phyloP scores from a whole-genome alignment of 2,888 invertebrate species.

The Drosophila macrothrix region DNA sequence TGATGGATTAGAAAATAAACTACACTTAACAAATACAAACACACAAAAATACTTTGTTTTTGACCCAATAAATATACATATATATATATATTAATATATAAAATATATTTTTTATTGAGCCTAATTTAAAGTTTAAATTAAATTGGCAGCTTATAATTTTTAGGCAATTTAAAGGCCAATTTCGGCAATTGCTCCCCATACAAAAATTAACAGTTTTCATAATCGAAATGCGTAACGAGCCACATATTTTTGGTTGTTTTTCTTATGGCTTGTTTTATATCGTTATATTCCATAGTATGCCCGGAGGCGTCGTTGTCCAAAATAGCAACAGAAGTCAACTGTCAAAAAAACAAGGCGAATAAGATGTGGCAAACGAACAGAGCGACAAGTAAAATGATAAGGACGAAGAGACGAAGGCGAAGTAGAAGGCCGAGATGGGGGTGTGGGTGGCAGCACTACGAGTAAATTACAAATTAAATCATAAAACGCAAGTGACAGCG shows the following conservation, averaged over 20 bases:
- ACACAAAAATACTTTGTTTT: not conserved
- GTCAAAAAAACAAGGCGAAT: conserved; percentile 51
- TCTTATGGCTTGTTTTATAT: conserved; percentile 5
- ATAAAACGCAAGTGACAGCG: conserved; percentile 81
- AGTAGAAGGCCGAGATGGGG: not conserved
- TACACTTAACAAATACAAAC: not conserved
- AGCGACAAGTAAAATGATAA: not conserved
- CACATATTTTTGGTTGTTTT: conserved; percentile 42
- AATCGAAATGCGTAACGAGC: conserved; percentile 68
- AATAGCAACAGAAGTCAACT: conserved; percentile 75
- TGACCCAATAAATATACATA: not conserved
- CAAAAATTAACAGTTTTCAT: conserved; percentile 72
- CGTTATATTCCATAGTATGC: conserved; percentile 40
- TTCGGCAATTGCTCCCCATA: conserved; percentile 58
- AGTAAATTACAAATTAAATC: conserved; percentile 80
- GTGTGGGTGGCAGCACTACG: conserved; percentile 48
- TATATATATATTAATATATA: not conserved
- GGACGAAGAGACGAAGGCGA: not conserved
- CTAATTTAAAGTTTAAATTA: not conserved
- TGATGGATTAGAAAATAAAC: not conserved
- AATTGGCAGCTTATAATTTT: conserved; percentile 10
- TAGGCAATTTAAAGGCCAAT: conserved; percentile 30
- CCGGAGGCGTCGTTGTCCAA: conserved; percentile 71
- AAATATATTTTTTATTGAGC: not conserved
- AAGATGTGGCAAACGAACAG: conserved; percentile 23